Conservation (phyloP, 23 tunicate species). For the Phallusia fumigata region DNA sequence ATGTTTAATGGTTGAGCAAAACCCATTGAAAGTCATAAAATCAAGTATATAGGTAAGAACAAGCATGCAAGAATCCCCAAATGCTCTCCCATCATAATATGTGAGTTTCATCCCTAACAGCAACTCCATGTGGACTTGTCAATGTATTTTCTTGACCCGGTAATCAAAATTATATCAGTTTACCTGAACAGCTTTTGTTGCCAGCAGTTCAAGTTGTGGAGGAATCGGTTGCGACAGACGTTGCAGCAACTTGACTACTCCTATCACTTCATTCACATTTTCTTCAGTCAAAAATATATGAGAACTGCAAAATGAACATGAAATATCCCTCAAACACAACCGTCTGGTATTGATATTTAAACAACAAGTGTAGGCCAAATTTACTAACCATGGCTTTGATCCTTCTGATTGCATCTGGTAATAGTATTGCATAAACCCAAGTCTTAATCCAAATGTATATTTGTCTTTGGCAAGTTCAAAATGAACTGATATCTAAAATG, state of each 20-base stretch:
- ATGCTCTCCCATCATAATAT: too few species aligned
- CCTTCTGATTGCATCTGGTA: conserved; percentile 9
- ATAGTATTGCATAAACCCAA: conserved; percentile 32
- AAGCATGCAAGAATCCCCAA: too few species aligned
- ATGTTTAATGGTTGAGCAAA: too few species aligned
- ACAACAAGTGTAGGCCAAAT: background rate
- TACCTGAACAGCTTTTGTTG: conserved; percentile 26
- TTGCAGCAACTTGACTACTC: conserved; percentile 26
- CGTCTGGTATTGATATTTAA: too few species aligned
- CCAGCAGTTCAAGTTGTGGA: background rate
- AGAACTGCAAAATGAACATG: too few species aligned
- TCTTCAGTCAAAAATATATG: conserved; percentile 29
- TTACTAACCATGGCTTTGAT: background rate
- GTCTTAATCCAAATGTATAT: conserved; percentile 28
- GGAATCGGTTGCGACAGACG: conserved; percentile 31
- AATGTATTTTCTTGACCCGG: too few species aligned
- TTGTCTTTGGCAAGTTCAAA: conserved; percentile 28
- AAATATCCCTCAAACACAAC: too few species aligned
- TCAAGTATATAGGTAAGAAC: too few species aligned
- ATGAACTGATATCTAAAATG: conserved; percentile 33
- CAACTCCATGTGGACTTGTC: too few species aligned
- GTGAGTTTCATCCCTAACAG: too few species aligned
- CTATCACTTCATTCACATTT: background rate
- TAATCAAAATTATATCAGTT: background rate
- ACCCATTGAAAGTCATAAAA: too few species aligned